Evolutionary conservation across 2,113 vertebrate genomes (phyloP).

Genomic region (Lampris incognitus): DNA sequence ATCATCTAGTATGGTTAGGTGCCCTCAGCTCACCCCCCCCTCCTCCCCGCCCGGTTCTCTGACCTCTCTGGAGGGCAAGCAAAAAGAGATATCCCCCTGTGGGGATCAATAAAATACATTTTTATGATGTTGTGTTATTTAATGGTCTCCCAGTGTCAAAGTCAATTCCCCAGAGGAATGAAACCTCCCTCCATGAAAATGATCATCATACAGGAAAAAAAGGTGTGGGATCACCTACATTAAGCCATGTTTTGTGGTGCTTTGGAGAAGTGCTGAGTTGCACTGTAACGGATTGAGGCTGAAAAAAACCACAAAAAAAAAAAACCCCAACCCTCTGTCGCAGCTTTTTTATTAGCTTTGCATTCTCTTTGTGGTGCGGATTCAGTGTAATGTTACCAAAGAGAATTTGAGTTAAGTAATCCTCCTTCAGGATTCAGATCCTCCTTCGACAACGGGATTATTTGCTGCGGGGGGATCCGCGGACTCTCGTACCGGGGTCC

Average conservation of each 20-base stretch:
- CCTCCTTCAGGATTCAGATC: slow-evolving; percentile 15
- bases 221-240: neutral
- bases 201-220: neutral
- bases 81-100: no score
- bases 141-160: neutral
- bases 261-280: neutral
- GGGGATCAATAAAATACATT: no score
- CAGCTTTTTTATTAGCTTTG: slow-evolving; percentile 38
- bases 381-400: slow-evolving; percentile 14
- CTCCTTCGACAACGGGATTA: slow-evolving; percentile 33
- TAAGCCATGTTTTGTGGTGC: no score
- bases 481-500: slow-evolving; percentile 5
- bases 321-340: no score
- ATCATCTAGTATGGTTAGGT: no score
- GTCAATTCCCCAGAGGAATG: neutral
- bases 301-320: neutral
- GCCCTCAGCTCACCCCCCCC: no score
- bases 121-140: no score
- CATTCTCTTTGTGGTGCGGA: slow-evolving; percentile 32
- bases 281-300: neutral
- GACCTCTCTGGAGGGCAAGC: no score
- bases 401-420: slow-evolving; percentile 55
- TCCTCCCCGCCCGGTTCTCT: no score
- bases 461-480: slow-evolving; percentile 22
- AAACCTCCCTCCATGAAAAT: no score